phyloP scores from a whole-genome alignment of 2,888 invertebrate species.

The Thymelicus lineola region DNA sequence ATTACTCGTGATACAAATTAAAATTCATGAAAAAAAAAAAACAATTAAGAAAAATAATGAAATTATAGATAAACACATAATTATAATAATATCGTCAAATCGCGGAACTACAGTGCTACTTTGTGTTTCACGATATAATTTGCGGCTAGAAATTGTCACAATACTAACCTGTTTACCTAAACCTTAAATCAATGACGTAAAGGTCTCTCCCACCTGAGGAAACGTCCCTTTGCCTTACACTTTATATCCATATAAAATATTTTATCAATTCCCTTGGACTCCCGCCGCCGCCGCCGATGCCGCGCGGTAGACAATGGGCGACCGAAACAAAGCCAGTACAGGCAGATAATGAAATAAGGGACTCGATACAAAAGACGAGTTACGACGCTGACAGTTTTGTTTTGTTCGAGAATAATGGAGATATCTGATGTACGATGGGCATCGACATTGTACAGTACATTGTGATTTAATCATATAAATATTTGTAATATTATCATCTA shows the following conservation, averaged over 20 bases:
- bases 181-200: too few species aligned
- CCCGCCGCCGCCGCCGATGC: not conserved
- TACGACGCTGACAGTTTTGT: conserved; percentile 15
- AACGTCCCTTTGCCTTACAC: not conserved
- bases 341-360: conserved; percentile 22
- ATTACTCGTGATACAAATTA: too few species aligned
- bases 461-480: too few species aligned
- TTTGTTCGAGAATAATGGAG: conserved; percentile 16
- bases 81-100: too few species aligned
- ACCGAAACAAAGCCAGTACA: conserved; percentile 13
- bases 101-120: too few species aligned
- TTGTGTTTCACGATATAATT: too few species aligned
- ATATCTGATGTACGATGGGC: not conserved
- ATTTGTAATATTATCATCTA: too few species aligned
- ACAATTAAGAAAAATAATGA: too few species aligned
- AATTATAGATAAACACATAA: too few species aligned
- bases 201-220: not conserved
- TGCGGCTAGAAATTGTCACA: too few species aligned
- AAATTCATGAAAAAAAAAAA: too few species aligned
- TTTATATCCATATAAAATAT: conserved; percentile 8
- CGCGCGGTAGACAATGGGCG: conserved; percentile 4
- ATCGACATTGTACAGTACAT: not conserved
- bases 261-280: conserved; percentile 8
- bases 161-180: too few species aligned
- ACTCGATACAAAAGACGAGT: conserved; percentile 14